phyloP scores from a whole-genome alignment of 2,113 vertebrate species.

The Ctenomys sociabilis region DNA sequence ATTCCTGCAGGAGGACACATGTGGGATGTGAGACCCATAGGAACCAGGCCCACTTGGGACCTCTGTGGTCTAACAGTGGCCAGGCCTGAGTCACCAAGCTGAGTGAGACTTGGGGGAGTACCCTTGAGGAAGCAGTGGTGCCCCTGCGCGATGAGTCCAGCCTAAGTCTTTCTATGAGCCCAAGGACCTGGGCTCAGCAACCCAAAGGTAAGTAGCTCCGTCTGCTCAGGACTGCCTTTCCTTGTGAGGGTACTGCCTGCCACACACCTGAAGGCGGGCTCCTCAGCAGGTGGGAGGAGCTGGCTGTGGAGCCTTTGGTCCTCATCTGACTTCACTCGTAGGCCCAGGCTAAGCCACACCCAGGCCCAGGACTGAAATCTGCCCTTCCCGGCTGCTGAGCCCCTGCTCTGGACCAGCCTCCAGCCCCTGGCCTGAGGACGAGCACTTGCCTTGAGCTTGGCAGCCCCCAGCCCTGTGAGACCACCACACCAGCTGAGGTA shows the following conservation, averaged over 20 bases:
- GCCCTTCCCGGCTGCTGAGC: background rate
- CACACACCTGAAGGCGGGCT: background rate
- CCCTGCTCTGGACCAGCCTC: background rate
- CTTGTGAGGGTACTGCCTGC: background rate
- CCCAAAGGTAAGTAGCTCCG: background rate
- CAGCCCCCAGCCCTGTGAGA: background rate
- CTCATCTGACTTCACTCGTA: background rate
- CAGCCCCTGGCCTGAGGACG: background rate
- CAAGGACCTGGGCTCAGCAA: background rate
- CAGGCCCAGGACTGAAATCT: no score
- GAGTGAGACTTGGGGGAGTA: rapidly evolving
- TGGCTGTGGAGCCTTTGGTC: background rate
- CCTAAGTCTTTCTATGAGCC: background rate
- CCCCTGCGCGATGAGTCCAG: background rate
- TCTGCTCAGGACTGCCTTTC: background rate
- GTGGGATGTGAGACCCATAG: background rate
- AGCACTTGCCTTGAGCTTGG: background rate
- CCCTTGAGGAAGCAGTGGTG: background rate
- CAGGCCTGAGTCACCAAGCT: background rate
- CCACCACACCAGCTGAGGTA: slow-evolving; percentile 83
- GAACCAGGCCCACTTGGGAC: background rate
- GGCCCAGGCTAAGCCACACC: background rate
- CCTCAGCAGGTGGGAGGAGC: rapidly evolving
- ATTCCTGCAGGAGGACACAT: rapidly evolving
- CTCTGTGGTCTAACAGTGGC: background rate